Conservation (phyloP, 2,113 vertebrate species). For the Athene cunicularia region DNA sequence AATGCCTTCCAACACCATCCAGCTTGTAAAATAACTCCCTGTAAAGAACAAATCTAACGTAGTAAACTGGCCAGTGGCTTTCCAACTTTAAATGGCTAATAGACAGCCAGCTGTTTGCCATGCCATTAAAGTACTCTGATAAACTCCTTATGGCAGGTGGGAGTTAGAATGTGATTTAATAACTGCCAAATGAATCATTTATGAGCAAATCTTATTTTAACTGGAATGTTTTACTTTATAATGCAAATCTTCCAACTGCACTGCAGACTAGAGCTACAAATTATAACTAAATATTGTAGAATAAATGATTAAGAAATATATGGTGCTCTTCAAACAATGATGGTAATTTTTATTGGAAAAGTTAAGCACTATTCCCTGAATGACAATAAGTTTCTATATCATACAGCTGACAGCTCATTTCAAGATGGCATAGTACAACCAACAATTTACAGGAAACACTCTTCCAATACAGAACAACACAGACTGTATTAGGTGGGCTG, state of each 20-base stretch:
- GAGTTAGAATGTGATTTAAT: slow-evolving; percentile 46
- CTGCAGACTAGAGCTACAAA: background rate
- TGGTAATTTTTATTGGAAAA: background rate
- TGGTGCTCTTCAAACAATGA: background rate
- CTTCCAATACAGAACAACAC: background rate
- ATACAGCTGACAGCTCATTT: background rate
- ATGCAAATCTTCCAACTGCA: background rate
- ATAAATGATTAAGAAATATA: background rate
- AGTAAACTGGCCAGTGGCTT: slow-evolving; percentile 26
- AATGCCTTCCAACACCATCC: slow-evolving; percentile 11
- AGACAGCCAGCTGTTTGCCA: slow-evolving; percentile 36
- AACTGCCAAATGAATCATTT: slow-evolving; percentile 50
- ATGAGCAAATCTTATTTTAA: slow-evolving; percentile 46
- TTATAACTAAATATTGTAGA: background rate
- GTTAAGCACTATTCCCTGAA: background rate
- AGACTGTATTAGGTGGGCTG: background rate
- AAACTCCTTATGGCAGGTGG: slow-evolving; percentile 34
- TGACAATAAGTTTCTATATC: background rate
- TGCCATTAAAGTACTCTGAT: slow-evolving; percentile 26
- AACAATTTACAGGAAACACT: background rate
- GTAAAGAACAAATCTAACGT: slow-evolving; percentile 30
- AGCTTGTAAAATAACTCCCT: slow-evolving; percentile 44
- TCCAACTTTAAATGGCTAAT: slow-evolving; percentile 5
- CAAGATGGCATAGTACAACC: background rate
- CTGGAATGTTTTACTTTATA: slow-evolving; percentile 11